phyloP scores from a whole-genome alignment of 2,888 invertebrate species.

The Stenoptilia bipunctidactyla region DNA sequence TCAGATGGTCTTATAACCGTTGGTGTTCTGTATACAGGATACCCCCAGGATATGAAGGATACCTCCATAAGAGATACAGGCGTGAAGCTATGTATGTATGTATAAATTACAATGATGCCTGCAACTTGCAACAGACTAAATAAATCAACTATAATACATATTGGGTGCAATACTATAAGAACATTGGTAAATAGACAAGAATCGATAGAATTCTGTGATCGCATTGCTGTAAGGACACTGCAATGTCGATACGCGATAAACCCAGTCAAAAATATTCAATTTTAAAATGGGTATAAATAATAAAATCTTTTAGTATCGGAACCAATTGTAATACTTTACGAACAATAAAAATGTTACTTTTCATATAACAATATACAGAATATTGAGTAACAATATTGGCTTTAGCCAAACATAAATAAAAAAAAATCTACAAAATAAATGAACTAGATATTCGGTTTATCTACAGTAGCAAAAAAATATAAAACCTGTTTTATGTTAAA shows the following conservation, averaged over 20 bases:
- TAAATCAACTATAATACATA: conserved; percentile 24
- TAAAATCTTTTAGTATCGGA: conserved; percentile 25
- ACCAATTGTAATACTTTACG: conserved; percentile 43
- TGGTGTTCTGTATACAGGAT: too few relatives aligned
- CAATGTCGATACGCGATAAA: too few relatives aligned
- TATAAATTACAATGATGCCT: too few relatives aligned
- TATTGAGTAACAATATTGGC: conserved; percentile 34
- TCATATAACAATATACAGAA: conserved; percentile 50
- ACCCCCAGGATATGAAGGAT: too few relatives aligned
- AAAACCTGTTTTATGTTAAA: conserved; percentile 8
- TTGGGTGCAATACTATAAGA: conserved; percentile 38
- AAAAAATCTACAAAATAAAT: conserved; percentile 34
- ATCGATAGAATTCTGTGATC: too few relatives aligned
- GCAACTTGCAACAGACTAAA: too few relatives aligned
- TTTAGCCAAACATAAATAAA: conserved; percentile 34
- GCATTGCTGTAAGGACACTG: too few relatives aligned
- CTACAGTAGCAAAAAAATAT: conserved; percentile 31
- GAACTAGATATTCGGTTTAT: conserved; percentile 31
- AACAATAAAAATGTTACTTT: conserved; percentile 33
- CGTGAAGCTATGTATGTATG: too few relatives aligned
- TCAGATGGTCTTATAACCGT: too few relatives aligned
- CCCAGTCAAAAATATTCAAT: too few relatives aligned
- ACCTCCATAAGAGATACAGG: too few relatives aligned
- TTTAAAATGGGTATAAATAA: conserved; percentile 13
- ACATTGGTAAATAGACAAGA: too few relatives aligned